Conservation (phyloP, 2,797 vertebrate genomes). For the Lithobates sylvaticus region DNA sequence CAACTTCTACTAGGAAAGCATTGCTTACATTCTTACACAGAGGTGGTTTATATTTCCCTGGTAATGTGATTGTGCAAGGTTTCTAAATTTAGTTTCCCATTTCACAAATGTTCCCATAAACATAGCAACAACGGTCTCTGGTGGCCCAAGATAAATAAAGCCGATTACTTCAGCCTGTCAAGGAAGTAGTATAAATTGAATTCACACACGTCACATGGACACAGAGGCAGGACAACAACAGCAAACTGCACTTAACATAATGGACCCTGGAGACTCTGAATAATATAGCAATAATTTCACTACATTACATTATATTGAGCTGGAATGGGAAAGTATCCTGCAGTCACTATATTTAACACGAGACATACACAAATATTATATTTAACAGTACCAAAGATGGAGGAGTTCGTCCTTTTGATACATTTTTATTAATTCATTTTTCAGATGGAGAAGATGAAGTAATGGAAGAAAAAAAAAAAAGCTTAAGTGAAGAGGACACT, state of each 20-base stretch:
- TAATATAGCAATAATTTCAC: background rate
- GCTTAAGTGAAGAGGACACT: too few relatives aligned
- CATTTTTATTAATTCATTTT: too few relatives aligned
- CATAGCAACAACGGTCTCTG: background rate
- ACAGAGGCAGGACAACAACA: background rate
- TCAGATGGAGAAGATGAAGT: too few relatives aligned
- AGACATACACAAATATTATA: background rate
- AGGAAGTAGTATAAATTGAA: background rate
- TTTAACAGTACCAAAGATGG: background rate
- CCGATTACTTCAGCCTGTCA: background rate
- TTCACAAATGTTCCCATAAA: conserved; percentile 19
- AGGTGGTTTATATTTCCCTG: background rate
- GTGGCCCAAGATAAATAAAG: background rate
- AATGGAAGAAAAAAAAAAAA: too few relatives aligned
- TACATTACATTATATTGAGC: background rate
- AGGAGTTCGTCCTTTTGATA: too few relatives aligned
- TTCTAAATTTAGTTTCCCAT: background rate
- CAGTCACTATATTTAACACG: background rate
- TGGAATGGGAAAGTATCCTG: background rate
- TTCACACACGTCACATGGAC: background rate
- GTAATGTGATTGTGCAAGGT: background rate
- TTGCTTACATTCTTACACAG: background rate
- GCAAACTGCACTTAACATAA: background rate
- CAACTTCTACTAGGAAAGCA: background rate
- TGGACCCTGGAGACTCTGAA: background rate